phyloP scores from a whole-genome alignment of 1,140 invertebrate genomes.

The Drosophila carrolli region DNA sequence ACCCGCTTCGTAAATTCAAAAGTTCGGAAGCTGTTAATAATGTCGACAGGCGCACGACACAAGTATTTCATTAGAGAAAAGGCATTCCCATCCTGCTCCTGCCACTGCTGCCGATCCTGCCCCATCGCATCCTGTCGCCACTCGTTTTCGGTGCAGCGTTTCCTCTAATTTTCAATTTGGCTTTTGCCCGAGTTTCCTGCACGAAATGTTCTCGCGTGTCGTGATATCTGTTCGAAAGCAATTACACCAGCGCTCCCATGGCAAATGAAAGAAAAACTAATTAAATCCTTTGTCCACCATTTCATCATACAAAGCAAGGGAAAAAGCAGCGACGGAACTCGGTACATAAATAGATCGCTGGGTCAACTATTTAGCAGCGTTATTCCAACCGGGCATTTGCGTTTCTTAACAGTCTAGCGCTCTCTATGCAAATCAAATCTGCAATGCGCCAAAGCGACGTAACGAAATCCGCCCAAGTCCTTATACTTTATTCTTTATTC shows the following conservation, averaged over 20 bases:
- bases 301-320: constrained; percentile 44
- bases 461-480: constrained; percentile 35
- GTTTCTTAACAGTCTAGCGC: constrained; percentile 31
- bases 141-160: constrained; percentile 16
- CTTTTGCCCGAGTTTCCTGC: constrained; percentile 56
- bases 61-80: constrained; percentile 78
- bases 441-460: constrained; percentile 62
- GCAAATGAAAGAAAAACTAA: constrained; percentile 82
- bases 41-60: constrained; percentile 78
- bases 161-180: constrained; percentile 52
- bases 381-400: constrained; percentile 20
- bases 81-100: constrained; percentile 20
- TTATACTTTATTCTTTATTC: constrained; percentile 10
- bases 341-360: constrained; percentile 38
- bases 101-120: neutral
- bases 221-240: constrained; percentile 70
- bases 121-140: constrained; percentile 27
- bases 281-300: constrained; percentile 79
- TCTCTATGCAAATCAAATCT: constrained; percentile 65
- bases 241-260: constrained; percentile 55
- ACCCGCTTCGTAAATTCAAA: constrained; percentile 63
- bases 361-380: constrained; percentile 31
- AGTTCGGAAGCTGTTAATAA: constrained; percentile 80
- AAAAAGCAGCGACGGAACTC: neutral
- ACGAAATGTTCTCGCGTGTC: constrained; percentile 46